Evolutionary conservation across 2,797 vertebrate genomes (phyloP).

Genomic region (Varecia variegata): DNA sequence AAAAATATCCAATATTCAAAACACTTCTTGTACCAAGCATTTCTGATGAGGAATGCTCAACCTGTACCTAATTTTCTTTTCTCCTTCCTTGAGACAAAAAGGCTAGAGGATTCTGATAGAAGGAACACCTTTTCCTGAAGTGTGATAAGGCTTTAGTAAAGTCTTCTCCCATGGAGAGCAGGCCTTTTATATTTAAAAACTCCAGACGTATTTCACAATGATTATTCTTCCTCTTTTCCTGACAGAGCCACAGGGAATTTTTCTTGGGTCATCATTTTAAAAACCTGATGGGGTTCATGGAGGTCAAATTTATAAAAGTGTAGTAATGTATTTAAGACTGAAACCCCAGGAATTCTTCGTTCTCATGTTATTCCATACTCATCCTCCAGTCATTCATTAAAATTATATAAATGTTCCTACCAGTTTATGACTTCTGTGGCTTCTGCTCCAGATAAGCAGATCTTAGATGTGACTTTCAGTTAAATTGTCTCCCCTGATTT

Average conservation of each 20-base stretch:
- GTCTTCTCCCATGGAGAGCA: not conserved
- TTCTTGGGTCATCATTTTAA: not conserved
- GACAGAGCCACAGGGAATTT: not conserved
- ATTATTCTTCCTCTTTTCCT: not conserved
- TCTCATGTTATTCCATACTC: not conserved
- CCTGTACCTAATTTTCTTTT: not conserved
- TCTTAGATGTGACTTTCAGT: not conserved
- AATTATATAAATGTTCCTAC: not conserved
- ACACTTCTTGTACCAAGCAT: not conserved
- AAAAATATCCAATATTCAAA: not conserved
- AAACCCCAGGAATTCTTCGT: not conserved
- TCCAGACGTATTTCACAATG: not conserved
- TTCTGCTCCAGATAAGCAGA: not conserved
- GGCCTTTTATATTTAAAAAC: not conserved
- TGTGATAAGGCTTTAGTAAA: not conserved
- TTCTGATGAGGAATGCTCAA: not conserved
- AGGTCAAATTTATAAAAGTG: too few species aligned
- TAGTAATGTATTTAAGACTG: not conserved
- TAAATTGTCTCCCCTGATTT: not conserved
- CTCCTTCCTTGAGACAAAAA: not conserved
- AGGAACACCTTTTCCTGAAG: not conserved
- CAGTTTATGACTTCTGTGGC: rapidly evolving
- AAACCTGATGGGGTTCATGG: not conserved
- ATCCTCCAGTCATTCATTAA: not conserved
- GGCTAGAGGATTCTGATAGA: not conserved